These are phyloP conservation scores for Argyrosomus regius DNA, from an alignment of 2,797 vertebrate genomes.

Conservation along the genomic window DNA sequence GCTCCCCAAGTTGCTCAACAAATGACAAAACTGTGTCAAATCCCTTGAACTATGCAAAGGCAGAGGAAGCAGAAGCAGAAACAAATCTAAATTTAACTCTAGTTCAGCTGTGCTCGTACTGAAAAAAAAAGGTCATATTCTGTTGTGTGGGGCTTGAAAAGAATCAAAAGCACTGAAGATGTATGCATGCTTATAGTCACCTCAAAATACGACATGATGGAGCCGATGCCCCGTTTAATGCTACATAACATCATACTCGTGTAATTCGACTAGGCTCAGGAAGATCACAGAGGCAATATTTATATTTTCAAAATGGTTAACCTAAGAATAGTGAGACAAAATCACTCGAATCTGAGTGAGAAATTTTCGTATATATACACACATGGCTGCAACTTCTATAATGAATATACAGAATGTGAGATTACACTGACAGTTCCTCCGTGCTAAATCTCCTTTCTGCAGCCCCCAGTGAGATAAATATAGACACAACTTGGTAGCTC, in stretches of 20 bases:
- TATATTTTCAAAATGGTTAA: not conserved
- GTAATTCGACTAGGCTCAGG: not conserved
- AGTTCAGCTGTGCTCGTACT: not conserved
- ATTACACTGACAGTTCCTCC: slow-evolving; percentile 75
- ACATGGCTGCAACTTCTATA: slow-evolving; percentile 29
- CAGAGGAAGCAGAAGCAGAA: not conserved
- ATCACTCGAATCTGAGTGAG: not conserved
- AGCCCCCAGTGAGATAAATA: slow-evolving; percentile 77
- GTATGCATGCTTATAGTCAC: not conserved
- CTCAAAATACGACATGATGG: slow-evolving; percentile 9
- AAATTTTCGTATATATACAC: not conserved
- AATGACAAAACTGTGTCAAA: not conserved
- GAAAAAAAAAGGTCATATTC: not conserved
- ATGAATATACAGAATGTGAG: slow-evolving; percentile 58
- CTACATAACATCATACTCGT: not conserved
- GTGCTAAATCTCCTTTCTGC: slow-evolving; percentile 77
- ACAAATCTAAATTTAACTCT: slow-evolving; percentile 34
- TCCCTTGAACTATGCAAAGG: slow-evolving; percentile 3
- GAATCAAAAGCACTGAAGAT: not conserved
- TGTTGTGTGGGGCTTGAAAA: slow-evolving; percentile 1
- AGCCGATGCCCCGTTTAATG: not conserved
- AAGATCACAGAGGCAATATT: not conserved
- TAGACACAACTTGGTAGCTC: slow-evolving; percentile 68
- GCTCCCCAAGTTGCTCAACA: not conserved
- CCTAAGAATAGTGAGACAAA: not conserved